Conservation (phyloP, 2,888 invertebrate genomes). For the Cerastis leucographa region DNA sequence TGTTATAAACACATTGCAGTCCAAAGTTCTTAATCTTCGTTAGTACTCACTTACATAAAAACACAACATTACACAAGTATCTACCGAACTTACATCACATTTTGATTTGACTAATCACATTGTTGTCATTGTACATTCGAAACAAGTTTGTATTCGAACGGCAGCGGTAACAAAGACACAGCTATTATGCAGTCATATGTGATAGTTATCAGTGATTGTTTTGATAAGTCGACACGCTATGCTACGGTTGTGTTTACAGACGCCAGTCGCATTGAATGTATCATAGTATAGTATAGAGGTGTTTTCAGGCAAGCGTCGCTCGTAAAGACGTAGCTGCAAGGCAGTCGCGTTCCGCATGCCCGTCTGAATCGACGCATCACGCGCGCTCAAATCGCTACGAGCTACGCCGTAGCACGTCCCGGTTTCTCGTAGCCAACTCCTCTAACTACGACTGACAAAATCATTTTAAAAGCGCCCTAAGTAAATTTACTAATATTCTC, state of each 20-base stretch:
- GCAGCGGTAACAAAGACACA: constrained; percentile 47
- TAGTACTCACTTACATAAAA: not conserved
- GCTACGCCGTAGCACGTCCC: constrained; percentile 74
- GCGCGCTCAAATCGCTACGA: constrained; percentile 72
- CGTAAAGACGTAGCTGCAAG: constrained; percentile 67
- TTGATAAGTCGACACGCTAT: constrained; percentile 76
- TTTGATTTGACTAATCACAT: constrained; percentile 10
- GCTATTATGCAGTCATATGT: constrained; percentile 72
- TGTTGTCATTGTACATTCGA: constrained; percentile 23
- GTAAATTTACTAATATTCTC: constrained; percentile 10
- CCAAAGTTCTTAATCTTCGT: constrained; percentile 8
- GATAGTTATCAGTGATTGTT: constrained; percentile 73
- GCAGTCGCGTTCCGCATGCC: constrained; percentile 79
- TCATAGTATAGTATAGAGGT: constrained; percentile 46
- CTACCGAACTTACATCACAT: not conserved
- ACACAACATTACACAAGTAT: constrained; percentile 11
- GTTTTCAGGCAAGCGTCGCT: constrained; percentile 68
- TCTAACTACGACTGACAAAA: constrained; percentile 4
- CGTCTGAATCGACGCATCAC: constrained; percentile 71
- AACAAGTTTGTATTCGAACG: constrained; percentile 21
- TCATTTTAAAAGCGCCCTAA: not conserved
- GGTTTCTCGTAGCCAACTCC: constrained; percentile 40
- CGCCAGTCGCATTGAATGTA: constrained; percentile 53
- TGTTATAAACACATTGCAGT: constrained; percentile 12
- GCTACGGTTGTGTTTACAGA: constrained; percentile 77